Base-by-base conservation (phyloP, 2,797 vertebrate species). In the Nyctalus aviator region DNA sequence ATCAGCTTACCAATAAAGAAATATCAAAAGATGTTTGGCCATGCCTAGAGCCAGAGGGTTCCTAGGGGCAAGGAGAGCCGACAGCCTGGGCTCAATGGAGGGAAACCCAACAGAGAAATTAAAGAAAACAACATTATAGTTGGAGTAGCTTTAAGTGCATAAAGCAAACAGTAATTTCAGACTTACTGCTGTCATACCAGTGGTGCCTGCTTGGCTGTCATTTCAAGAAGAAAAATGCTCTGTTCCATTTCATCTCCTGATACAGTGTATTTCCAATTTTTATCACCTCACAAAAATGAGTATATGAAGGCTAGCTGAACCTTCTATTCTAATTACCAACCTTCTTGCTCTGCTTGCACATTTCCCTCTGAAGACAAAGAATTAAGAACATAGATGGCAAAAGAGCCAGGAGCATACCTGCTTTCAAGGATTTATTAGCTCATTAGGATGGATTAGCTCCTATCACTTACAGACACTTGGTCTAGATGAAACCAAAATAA, bases 241-340 rank as follows among this genome's bases (percentile, higher is more conserved):
- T 88, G 0, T 32, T 88, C 7, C 20, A 57, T 88, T 96, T 93
- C 8, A 44, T 78, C 83, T 88, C 59, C 35, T 83, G 27, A 37
- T 69, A 46, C 0, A 50, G 44, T 78, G 3, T 46, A 89, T 66
- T 8, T 37, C 3, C n/a, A 59, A 41, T 3, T 66, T 93, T 66
- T 48, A 55, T 41, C 23, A 84, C 14, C 6, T 64, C 41, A 76
- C 35, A 55, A 81, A 91, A 83, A 84, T 85, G 35, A 88, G 46
- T 57, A 48, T 48, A 27, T 75, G 82, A 81, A 15, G 3, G 10
- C 44, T 73, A 88, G 88, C 90, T 72, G 55, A 72, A 88, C 2
- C 50, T 88, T 77, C n/a, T 68, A 25, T 86, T 94, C 94, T 85
- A 95, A 93, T 71, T 90, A 55, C 5, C 2, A 76, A 14, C 18